Evolutionary conservation across 1,140 invertebrate species (phyloP).

Genomic region (Chironomus tepperi): DNA sequence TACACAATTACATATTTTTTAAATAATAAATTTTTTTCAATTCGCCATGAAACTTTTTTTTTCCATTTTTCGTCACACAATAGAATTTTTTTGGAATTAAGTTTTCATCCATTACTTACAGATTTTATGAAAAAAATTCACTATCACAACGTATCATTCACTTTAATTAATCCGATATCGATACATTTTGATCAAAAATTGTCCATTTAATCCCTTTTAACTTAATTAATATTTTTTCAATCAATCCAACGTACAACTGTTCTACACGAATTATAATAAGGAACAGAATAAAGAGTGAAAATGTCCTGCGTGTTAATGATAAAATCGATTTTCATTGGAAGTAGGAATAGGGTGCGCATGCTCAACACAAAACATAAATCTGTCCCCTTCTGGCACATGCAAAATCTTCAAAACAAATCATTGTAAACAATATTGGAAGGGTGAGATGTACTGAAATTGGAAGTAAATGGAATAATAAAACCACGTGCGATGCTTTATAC

Average conservation of each 20-base stretch:
- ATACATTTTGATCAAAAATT: background rate
- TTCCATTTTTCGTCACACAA: background rate
- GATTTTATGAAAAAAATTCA: background rate
- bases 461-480: background rate
- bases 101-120: background rate
- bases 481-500: background rate
- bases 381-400: background rate
- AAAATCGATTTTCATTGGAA: constrained; percentile 9
- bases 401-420: background rate
- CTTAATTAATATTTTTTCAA: background rate
- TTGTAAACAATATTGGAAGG: background rate
- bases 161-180: background rate
- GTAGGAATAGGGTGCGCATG: background rate
- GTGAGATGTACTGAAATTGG: background rate
- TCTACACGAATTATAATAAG: background rate
- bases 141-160: background rate
- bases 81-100: background rate
- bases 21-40: background rate
- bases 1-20: too few species aligned
- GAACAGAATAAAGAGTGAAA: background rate
- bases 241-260: background rate
- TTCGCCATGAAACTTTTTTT: background rate
- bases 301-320: background rate
- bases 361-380: background rate
- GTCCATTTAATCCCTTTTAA: background rate